A percentile compares a stretch with the other conserved stretches of the same genome.
Evolutionary conservation across 2,797 vertebrate species (phyloP).

Genomic region (Cygnus olor): DNA sequence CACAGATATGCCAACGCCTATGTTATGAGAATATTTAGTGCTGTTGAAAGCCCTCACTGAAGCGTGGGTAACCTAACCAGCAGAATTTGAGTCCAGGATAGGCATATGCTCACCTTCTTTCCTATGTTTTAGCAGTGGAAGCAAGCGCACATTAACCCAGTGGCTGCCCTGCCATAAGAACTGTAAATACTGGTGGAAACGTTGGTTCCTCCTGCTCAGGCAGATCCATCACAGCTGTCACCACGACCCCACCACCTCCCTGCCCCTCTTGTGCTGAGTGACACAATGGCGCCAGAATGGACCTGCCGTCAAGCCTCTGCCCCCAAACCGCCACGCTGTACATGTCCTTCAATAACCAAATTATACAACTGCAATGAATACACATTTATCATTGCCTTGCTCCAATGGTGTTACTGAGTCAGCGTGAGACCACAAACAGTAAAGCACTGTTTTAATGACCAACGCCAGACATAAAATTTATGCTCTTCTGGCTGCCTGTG

Average conservation of each 20-base stretch:
- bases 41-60: neutral
- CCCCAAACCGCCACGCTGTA: neutral
- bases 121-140: neutral
- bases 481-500: slow-evolving; percentile 45
- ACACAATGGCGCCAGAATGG: neutral
- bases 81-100: neutral
- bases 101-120: neutral
- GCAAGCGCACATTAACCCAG: neutral
- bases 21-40: neutral
- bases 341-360: neutral
- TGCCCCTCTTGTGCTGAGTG: neutral
- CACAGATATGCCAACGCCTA: neutral
- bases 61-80: neutral
- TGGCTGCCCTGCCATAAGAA: neutral
- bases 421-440: slow-evolving; percentile 43
- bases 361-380: neutral
- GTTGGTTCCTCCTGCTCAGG: neutral
- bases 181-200: neutral
- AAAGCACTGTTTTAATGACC: slow-evolving; percentile 60
- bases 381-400: neutral
- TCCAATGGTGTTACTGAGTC: slow-evolving; percentile 29
- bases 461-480: slow-evolving; percentile 53
- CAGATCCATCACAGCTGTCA: neutral
- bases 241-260: fast-evolving
- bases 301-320: neutral